A percentile compares a stretch with the other conserved stretches of the same genome.
phyloP scores from a whole-genome alignment of 2,113 vertebrate species.

The Toxotes jaculatrix region DNA sequence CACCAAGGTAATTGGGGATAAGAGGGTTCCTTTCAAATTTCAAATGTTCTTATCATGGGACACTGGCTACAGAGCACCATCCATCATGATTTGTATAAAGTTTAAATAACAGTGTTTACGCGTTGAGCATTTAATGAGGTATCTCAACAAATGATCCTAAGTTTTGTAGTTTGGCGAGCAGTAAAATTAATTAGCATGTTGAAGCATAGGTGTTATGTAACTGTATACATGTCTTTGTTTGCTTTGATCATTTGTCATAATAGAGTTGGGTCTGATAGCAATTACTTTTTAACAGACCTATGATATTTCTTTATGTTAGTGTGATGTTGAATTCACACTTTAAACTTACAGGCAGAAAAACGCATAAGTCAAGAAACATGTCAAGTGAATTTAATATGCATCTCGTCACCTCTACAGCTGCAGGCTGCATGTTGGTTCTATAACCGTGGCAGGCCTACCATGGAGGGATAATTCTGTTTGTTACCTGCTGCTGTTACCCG shows the following conservation, averaged over 20 bases:
- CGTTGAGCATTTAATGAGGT: conserved; percentile 29
- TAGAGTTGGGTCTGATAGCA: background rate
- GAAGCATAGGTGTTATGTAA: conserved; percentile 4
- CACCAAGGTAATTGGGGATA: conserved; percentile 55
- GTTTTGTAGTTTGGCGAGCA: conserved; percentile 37
- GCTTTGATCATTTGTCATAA: conserved; percentile 22
- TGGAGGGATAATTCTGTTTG: conserved; percentile 65
- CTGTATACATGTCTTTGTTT: background rate
- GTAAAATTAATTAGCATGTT: conserved; percentile 35
- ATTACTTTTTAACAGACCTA: background rate
- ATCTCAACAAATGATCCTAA: conserved; percentile 7
- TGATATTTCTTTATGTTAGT: background rate
- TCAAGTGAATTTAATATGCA: conserved; percentile 28
- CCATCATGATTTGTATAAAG: conserved; percentile 27
- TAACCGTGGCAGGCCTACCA: background rate
- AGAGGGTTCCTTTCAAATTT: conserved; percentile 47
- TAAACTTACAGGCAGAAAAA: background rate
- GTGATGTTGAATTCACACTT: background rate
- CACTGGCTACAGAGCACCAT: conserved; percentile 8
- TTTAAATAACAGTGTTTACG: conserved; percentile 35
- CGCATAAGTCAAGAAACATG: background rate
- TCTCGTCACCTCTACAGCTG: conserved; percentile 24
- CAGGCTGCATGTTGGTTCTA: conserved; percentile 28
- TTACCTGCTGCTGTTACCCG: conserved; percentile 55
- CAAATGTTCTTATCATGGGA: conserved; percentile 37